phyloP scores from a whole-genome alignment of 2,797 vertebrate species.

The Danio jaintianensis region DNA sequence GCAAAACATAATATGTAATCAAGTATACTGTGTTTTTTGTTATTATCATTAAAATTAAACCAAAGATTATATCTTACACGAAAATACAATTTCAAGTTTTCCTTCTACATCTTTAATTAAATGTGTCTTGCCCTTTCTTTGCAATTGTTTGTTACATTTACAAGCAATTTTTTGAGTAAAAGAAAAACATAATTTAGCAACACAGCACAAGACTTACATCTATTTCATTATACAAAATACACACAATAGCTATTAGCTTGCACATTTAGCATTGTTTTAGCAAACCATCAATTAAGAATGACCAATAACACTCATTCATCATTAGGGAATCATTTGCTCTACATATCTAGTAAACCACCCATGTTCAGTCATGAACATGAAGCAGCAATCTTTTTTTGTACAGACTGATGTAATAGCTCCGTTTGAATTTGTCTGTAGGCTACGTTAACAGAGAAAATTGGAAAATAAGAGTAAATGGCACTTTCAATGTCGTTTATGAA shows the following conservation, averaged over 20 bases:
- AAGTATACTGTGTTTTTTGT: too few species aligned
- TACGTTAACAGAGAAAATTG: constrained; percentile 15
- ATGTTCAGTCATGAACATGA: neutral
- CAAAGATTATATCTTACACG: too few species aligned
- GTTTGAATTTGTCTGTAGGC: neutral
- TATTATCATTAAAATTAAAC: too few species aligned
- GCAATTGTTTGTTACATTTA: too few species aligned
- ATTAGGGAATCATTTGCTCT: neutral
- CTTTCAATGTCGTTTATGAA: neutral
- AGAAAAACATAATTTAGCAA: too few species aligned
- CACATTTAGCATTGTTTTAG: neutral
- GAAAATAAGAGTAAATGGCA: neutral
- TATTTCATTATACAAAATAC: neutral
- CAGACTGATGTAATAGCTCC: constrained; percentile 22
- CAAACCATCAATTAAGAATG: neutral
- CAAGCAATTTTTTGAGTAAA: too few species aligned
- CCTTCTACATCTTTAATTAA: too few species aligned
- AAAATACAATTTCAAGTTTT: too few species aligned
- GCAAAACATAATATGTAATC: too few species aligned
- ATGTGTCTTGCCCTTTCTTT: too few species aligned
- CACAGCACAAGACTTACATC: neutral
- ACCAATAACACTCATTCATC: neutral
- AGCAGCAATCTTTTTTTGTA: constrained; percentile 32
- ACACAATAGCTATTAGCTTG: neutral
- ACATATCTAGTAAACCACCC: neutral